A percentile compares a stretch with the other conserved stretches of the same genome.
These are phyloP conservation scores for Nycticryphes semicollaris DNA, from an alignment of 2,113 vertebrate genomes.

Conservation along the genomic window DNA sequence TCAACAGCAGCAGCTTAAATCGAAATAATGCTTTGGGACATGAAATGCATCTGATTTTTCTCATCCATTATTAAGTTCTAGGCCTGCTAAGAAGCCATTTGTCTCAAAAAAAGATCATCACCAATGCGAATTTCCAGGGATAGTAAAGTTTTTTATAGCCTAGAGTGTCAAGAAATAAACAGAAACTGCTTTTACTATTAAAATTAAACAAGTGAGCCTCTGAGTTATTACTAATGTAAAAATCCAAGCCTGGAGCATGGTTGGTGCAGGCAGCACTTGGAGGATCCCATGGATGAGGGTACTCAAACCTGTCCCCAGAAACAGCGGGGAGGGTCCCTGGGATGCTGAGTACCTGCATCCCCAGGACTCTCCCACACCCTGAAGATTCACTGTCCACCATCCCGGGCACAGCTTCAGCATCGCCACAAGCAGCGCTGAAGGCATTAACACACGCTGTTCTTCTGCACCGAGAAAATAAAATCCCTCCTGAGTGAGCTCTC, in stretches of 20 bases:
- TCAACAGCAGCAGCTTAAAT: not conserved
- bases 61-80: not conserved
- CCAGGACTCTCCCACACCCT: not conserved
- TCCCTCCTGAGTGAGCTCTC: not conserved
- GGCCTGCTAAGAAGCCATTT: not conserved
- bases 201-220: not conserved
- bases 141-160: not conserved
- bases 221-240: not conserved
- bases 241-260: not conserved
- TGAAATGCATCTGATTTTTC: not conserved
- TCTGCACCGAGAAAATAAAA: not conserved
- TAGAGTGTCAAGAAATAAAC: not conserved
- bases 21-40: not conserved
- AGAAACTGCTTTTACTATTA: not conserved
- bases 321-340: not conserved
- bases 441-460: accelerated
- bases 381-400: accelerated
- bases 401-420: not conserved
- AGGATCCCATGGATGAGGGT: not conserved
- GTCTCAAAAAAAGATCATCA: not conserved
- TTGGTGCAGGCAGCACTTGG: not conserved
- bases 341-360: not conserved
- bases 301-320: not conserved
- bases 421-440: accelerated
- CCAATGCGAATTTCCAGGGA: not conserved